Evolutionary conservation across 2,113 vertebrate genomes (phyloP).

Genomic region (Rhineura floridana): DNA sequence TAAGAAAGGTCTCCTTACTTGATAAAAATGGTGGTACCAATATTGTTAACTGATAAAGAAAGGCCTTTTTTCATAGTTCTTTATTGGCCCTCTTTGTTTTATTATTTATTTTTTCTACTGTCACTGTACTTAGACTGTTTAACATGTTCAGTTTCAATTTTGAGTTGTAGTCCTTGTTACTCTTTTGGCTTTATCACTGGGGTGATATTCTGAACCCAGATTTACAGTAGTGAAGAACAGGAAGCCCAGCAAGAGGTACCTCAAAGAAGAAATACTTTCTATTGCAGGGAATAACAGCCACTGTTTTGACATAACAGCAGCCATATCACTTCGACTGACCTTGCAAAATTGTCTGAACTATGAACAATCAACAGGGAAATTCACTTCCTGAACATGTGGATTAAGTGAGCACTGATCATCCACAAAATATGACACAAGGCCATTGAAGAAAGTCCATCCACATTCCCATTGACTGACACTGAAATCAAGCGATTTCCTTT

Average conservation of each 20-base stretch:
- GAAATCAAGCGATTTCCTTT: too few species aligned
- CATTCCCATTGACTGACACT: too few species aligned
- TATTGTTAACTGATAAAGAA: too few species aligned
- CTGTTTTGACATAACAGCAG: not conserved
- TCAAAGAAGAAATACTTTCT: not conserved
- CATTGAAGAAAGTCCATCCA: too few species aligned
- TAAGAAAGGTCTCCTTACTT: not conserved
- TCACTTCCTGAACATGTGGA: not conserved
- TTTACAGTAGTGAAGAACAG: not conserved
- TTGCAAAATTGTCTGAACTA: not conserved
- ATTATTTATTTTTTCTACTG: too few species aligned
- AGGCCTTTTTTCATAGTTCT: too few species aligned
- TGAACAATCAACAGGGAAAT: not conserved
- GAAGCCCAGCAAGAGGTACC: not conserved
- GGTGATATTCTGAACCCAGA: too few species aligned
- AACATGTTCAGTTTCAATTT: too few species aligned
- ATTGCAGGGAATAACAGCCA: not conserved
- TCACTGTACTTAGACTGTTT: too few species aligned
- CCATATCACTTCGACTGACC: not conserved
- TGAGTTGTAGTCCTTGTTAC: too few species aligned
- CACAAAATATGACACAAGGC: not conserved
- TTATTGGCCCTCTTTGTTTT: too few species aligned
- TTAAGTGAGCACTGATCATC: not conserved
- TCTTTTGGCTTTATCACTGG: too few species aligned
- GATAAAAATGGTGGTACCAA: not conserved